Evolutionary conservation across 2,113 vertebrate species (phyloP), one percentile per base, ranked within the genome.

Genomic region (Zeus faber): DNA sequence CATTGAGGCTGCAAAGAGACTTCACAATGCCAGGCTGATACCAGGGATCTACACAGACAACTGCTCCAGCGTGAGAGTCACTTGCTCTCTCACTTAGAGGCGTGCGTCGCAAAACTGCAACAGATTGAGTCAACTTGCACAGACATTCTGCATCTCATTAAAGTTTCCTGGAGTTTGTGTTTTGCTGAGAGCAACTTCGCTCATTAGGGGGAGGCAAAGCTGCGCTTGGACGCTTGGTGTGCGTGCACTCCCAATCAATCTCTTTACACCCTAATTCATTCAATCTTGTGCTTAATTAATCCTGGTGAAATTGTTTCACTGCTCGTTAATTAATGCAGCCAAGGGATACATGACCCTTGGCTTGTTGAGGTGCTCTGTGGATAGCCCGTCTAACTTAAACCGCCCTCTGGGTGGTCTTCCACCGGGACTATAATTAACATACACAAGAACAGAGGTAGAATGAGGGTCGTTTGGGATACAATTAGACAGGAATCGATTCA

Each of bases 201-300:
- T 86, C 77, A 79, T 75, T 82, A 76, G 53, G 62, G 35, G 40
- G 58, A 49, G 26, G 21, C 7, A 25, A 4, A 49, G 58, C 51
- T 64, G 10, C 41, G 39, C 45, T 54, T 70, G 40, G 77, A 76
- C 3, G 45, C 49, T 68, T 44, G 35, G 24, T 26, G 71, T 72
- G 78, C 77, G 71, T 72, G 78, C 77, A 58, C 62, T 67, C 52
- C 65, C 29, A 74, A 82, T 87, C 82, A 76, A 80, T 86, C 67
- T 77, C 54, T 50, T 73, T 63, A 82, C 31, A 31, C 54, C 59
- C 62, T 80, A 77, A 82, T 67, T 80, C 70, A 84, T 86, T 82
- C 61, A 79, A 82, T 85, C 62, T 74, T 4, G 41, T 46, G 54
- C 58, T 70, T 78, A 87, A 88, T 84, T 77, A 80, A 81, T 86